Conservation (phyloP, 2,888 invertebrate species). For the Lingula anatina region DNA sequence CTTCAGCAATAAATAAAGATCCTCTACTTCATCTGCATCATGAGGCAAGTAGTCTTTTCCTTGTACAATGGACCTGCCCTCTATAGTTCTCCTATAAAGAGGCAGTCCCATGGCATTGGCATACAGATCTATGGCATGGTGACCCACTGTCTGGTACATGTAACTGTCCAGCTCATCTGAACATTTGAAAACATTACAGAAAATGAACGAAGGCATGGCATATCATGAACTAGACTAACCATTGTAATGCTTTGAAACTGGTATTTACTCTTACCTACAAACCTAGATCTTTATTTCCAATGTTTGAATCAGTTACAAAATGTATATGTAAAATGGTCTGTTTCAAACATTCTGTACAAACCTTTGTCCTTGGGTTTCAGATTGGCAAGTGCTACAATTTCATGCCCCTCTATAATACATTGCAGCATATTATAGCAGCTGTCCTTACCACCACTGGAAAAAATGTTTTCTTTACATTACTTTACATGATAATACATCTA, state of each 20-base stretch:
- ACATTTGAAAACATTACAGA: background rate
- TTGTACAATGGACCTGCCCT: constrained; percentile 80
- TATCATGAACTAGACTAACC: background rate
- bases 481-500: too few species aligned
- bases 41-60: constrained; percentile 58
- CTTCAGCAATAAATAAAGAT: constrained; percentile 77
- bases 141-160: constrained; percentile 99
- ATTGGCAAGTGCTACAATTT: constrained; percentile 93
- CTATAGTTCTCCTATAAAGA: constrained; percentile 76
- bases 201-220: background rate
- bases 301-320: too few species aligned
- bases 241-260: background rate
- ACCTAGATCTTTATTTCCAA: background rate
- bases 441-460: constrained; percentile 92
- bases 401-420: constrained; percentile 91
- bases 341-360: too few species aligned
- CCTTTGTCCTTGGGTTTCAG: constrained; percentile 75
- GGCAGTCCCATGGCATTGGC: constrained; percentile 92
- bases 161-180: constrained; percentile 83
- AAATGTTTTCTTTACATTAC: background rate
- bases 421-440: constrained; percentile 99
- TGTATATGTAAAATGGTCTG: too few species aligned
- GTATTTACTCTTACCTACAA: background rate
- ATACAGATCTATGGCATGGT: constrained; percentile 85
- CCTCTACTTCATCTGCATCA: constrained; percentile 78